These are phyloP conservation scores for Polyploca ridens DNA, from an alignment of 2,888 invertebrate genomes.

Conservation along the genomic window DNA sequence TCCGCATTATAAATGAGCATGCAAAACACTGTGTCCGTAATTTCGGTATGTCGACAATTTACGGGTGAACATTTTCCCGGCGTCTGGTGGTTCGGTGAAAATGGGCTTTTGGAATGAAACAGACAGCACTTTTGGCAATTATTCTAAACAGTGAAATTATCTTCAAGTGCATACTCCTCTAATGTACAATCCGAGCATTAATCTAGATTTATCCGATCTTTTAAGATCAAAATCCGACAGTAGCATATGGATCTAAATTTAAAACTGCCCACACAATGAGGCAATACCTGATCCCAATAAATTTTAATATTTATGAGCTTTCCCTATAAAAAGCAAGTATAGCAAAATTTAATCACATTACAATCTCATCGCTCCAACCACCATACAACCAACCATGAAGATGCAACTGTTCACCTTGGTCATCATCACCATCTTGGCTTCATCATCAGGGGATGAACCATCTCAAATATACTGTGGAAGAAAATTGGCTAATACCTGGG, in stretches of 20 bases:
- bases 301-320: neutral
- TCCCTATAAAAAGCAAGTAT: neutral
- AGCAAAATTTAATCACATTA: neutral
- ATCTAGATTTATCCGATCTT: no score
- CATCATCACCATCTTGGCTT: neutral
- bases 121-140: no score
- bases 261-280: neutral
- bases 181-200: no score
- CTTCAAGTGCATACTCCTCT: no score
- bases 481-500: constrained; percentile 26
- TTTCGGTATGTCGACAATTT: no score
- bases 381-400: neutral
- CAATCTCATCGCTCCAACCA: neutral
- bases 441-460: neutral
- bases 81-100: no score
- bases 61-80: no score
- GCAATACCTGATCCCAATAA: neutral
- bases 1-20: no score
- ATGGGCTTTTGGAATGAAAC: no score
- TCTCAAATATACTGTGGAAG: constrained; percentile 32
- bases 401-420: neutral
- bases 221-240: no score
- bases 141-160: no score
- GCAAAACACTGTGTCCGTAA: no score
- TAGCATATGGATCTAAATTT: neutral